Base-by-base conservation (phyloP, 2,888 invertebrate genomes). In the Callyntrura sp. region DNA sequence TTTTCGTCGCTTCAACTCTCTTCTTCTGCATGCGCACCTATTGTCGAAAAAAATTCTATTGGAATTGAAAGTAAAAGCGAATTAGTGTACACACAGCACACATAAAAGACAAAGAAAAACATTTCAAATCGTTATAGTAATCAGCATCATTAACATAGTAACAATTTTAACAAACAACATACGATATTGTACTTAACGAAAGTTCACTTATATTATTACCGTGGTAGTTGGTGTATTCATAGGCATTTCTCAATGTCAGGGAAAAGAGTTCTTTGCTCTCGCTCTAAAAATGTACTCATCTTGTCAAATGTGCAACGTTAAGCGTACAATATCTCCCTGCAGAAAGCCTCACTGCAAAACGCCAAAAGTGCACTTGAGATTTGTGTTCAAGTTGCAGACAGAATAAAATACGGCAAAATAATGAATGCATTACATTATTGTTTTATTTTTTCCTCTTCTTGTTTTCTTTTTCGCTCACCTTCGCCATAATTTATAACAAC, bases 351-450 rank as follows among this genome's bases (percentile, higher is more conserved):
- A n/a, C n/a, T n/a, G n/a, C n/a, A n/a, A n/a, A n/a, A n/a, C n/a
- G n/a, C 20, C 23, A 62, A 25, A 62, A 23, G 23, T 25, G 62
- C 25, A 62, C 51, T 57, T 57, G 5, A 57, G 12, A 14, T 14
- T 25, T 3, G 25, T 57, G 79, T 8, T 79, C 23, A 17, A 25
- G 12, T 62, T 25, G 62, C n/a, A 28, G 70, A 84, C 70, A 84
- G 23, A 55, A 35, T 65, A 20, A 6, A 70, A 84, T 70, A 84
- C 68, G 51, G 51, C 20, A 73, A 57, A 68, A 85, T 85, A 85
- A 85, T 57, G 57, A 85, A 73, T 85, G 43, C 84, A 70, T 70
- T 73, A 85, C 70, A 73, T 73, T 85, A 73, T 35, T 48, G 55
- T 68, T 85, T 35, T 57, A n/a, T 28, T 62, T 35, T n/a, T n/a